These are phyloP conservation scores for Clarias platycephalus DNA, from an alignment of 2,797 vertebrate species.

Conservation along the genomic window DNA sequence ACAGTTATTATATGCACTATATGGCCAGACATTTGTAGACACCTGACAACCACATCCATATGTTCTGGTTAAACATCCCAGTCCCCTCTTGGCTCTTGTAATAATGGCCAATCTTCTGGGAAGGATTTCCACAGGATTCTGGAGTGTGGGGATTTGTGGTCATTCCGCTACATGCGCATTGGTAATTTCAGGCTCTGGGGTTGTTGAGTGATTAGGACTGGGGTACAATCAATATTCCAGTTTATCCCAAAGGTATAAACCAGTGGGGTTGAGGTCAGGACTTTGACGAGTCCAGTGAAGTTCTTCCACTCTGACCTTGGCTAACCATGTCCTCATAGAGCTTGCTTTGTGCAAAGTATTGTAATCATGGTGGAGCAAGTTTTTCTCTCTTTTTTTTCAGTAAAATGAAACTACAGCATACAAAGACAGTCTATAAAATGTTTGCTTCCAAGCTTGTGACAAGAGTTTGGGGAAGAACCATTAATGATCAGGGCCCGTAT, in stretches of 20 bases:
- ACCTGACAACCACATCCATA: neutral
- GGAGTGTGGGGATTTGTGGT: neutral
- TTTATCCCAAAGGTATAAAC: neutral
- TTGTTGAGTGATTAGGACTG: neutral
- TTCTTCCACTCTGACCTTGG: neutral
- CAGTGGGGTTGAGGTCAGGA: neutral
- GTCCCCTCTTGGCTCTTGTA: neutral
- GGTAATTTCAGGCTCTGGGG: neutral
- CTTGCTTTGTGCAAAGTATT: neutral
- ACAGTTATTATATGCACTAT: neutral
- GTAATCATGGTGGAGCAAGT: neutral
- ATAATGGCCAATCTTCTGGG: neutral
- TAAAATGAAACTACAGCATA: neutral
- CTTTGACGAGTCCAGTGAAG: no score
- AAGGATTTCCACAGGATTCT: neutral
- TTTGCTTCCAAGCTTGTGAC: neutral
- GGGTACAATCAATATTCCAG: neutral
- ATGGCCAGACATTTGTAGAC: neutral
- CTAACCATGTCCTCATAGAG: neutral
- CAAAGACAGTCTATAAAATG: neutral
- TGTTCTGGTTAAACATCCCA: neutral
- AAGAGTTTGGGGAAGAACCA: conserved; percentile 6
- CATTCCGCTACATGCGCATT: neutral
- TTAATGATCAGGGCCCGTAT: no score
- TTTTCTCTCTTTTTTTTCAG: neutral